Base-by-base conservation (phyloP, 1,140 invertebrate species). In the Bicyclus anynana region DNA sequence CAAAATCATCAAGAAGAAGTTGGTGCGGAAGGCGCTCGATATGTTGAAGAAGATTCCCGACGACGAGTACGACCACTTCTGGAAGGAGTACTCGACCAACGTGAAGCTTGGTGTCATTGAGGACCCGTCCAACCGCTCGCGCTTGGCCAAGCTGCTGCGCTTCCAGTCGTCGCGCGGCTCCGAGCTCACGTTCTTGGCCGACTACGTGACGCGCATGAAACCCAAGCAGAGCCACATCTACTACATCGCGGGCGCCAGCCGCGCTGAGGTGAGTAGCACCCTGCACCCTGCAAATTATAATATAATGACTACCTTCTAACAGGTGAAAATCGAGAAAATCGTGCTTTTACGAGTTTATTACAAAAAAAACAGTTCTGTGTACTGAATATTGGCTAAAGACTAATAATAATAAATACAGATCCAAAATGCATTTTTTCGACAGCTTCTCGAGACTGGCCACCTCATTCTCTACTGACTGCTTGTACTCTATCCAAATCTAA, bases 21-120 rank as follows among this genome's bases (percentile, higher is more conserved):
- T 99, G 20, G 95, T 99, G 1, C 92, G 98, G 37, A 99, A 99
- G 86, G 96, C 97, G 0, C 89, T 99, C 29, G 99, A 99, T 77
- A 99, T 99, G 98, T 93, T 99, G 35, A 99, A 99, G 90, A 99
- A 99, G 89, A 93, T 99, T 29, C 92, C 94, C 42, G 94, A 95
- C 50, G 96, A 97, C 52, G 94, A 97, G 18, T 99, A 97, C 79
- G 93, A 96, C 2, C 94, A 94, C 67, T 99, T 99, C 92, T 99
- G 98, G 98, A 98, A 99, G 77, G 98, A 99, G 87, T 99, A 97
- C 89, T 98, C 97, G 37, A 99, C 98, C 42, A 99, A 99, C 87
- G 95, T 98, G 66, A 99, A 99, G 90, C 89, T 99, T 56, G 98
- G 99, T 40, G 93, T 99, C 16, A 98, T 99, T 91, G 99, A 99